Conservation (phyloP, 92 coral and sea anemone genomes). For the Desmophyllum pertusum region DNA sequence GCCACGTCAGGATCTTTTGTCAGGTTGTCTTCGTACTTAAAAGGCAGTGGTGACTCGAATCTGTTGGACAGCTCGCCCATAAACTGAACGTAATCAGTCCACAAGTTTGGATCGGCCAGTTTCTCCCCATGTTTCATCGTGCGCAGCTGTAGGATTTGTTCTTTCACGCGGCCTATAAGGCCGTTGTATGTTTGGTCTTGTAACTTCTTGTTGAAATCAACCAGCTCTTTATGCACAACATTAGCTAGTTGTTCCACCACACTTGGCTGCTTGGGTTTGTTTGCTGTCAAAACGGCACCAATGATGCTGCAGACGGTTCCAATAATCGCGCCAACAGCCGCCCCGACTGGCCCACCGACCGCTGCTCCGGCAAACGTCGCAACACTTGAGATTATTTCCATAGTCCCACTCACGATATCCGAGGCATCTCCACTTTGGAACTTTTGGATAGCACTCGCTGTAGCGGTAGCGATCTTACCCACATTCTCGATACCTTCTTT, state of each 20-base stretch:
- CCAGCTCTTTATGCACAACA: background rate
- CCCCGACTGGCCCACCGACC: too few relatives aligned
- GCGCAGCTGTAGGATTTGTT: slow-evolving; percentile 2
- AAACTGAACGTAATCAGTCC: too few relatives aligned
- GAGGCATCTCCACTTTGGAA: background rate
- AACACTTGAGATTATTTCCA: slow-evolving; percentile 16
- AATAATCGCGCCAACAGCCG: background rate
- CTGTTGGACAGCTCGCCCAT: too few relatives aligned
- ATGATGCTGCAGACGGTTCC: background rate
- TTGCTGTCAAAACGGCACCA: background rate
- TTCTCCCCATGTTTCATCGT: background rate
- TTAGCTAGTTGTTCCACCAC: background rate
- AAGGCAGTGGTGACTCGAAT: slow-evolving; percentile 8
- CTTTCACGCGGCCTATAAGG: slow-evolving; percentile 21
- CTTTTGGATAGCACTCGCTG: background rate
- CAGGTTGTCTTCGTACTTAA: background rate
- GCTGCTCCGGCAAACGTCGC: background rate
- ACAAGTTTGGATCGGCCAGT: slow-evolving; percentile 1
- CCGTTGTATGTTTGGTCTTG: slow-evolving; percentile 4
- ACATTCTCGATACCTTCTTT: too few relatives aligned
- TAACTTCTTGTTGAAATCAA: slow-evolving; percentile 2
- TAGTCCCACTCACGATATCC: background rate
- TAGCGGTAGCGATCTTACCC: too few relatives aligned
- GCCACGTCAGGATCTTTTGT: slow-evolving; percentile 1
- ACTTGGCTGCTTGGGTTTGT: slow-evolving; percentile 5